phyloP scores from a whole-genome alignment of 2,113 vertebrate species.

The Alethe castanea region DNA sequence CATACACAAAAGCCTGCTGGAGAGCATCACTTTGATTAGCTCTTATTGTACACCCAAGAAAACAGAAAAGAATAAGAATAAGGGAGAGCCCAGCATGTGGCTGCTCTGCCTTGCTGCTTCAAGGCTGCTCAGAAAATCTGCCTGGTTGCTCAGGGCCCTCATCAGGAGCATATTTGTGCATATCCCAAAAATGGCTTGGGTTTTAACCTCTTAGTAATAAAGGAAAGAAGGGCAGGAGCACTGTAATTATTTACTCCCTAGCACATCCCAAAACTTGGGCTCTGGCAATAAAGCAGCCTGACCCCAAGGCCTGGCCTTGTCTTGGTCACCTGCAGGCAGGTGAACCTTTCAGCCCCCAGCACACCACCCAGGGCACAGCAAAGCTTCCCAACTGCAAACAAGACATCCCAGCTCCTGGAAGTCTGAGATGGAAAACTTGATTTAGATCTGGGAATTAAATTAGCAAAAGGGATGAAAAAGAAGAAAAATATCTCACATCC shows the following conservation, averaged over 20 bases:
- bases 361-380: rapidly evolving
- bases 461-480: background rate
- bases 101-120: background rate
- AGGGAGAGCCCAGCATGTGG: slow-evolving; percentile 18
- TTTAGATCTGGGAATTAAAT: slow-evolving; percentile 23
- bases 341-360: rapidly evolving
- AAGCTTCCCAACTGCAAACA: background rate
- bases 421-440: background rate
- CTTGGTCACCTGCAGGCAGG: background rate
- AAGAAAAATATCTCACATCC: background rate
- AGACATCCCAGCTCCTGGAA: background rate
- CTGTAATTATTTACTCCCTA: background rate
- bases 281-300: background rate
- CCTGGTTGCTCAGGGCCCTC: background rate
- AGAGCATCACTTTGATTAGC: slow-evolving; percentile 36
- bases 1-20: slow-evolving; percentile 27
- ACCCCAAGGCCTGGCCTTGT: rapidly evolving
- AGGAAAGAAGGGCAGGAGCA: background rate
- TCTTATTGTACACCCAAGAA: slow-evolving; percentile 11
- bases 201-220: background rate
- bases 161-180: background rate
- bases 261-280: background rate
- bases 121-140: background rate
- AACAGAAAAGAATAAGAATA: slow-evolving; percentile 17
- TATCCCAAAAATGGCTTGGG: background rate